Evolutionary conservation across 2,113 vertebrate species (phyloP).

Genomic region (Phocoena phocoena): DNA sequence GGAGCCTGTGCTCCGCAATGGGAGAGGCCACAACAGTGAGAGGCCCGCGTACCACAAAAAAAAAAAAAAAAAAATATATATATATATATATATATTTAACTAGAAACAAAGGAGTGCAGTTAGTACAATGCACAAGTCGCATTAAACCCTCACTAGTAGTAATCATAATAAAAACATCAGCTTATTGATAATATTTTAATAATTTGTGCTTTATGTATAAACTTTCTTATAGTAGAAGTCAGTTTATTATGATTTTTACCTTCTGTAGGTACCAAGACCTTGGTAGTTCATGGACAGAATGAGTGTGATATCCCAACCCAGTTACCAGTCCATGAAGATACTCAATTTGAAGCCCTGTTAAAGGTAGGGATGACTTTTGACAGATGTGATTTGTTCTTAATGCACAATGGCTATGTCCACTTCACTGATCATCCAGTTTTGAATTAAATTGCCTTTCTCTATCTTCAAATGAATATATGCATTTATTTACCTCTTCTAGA

Average conservation of each 20-base stretch:
- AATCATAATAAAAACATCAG: background rate
- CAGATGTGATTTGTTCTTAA: background rate
- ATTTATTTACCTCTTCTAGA: background rate
- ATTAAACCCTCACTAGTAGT: background rate
- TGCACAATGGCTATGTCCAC: background rate
- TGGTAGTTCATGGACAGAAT: conserved; percentile 98
- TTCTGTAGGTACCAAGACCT: conserved; percentile 94
- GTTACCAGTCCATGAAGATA: conserved; percentile 98
- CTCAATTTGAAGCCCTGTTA: conserved; percentile 97
- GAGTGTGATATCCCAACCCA: conserved; percentile 99
- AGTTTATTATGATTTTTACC: conserved; percentile 60
- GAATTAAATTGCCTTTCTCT: background rate
- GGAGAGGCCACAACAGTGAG: too few relatives aligned
- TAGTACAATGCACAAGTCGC: background rate
- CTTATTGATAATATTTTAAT: background rate
- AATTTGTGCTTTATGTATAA: background rate
- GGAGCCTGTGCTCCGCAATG: too few relatives aligned
- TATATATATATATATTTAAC: background rate
- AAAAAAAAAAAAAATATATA: too few relatives aligned
- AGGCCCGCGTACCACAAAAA: fast-evolving
- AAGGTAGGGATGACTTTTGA: conserved; percentile 87
- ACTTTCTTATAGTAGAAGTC: background rate
- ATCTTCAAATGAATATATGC: background rate
- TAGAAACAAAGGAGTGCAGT: background rate
- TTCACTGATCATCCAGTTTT: background rate